Evolutionary conservation across 2,888 invertebrate species (phyloP), one percentile per base, ranked within the genome.

Genomic region (Caenorhabditis drosophilae): DNA sequence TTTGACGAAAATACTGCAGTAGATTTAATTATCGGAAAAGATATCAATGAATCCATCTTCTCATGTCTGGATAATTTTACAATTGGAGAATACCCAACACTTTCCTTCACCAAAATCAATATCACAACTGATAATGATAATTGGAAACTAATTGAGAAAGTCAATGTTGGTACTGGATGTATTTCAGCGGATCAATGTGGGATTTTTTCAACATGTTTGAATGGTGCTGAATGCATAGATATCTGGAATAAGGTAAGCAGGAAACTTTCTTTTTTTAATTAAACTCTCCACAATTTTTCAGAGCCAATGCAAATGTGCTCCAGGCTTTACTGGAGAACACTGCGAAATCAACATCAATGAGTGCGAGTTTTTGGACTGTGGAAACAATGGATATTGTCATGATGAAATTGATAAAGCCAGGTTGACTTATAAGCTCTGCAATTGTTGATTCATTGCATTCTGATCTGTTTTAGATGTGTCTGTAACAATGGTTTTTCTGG

Each of bases 341-440:
- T 81, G 81, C 44, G 68, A 75, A 38, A 54, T 47, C n/a, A 72
- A 73, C 23, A 54, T 74, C 42, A 75, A 81, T 34, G 63, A 72
- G 15, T 81, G 80, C 50, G 45, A 61, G 7, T 58, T 40, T 20
- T 31, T 58, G 42, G 51, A 64, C 20, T 64, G 64, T 20, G 64
- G 64, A 16, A 58, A 58, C 7, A 26, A 70, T 51, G 76, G 76
- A 22, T 50, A 70, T 34, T 76, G 76, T 35, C 15, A 70, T 4
- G 76, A 76, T 55, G 60, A 58, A 38, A 61, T 70, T 7, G 56
- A 69, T 27, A 57, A 64, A 7, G 61, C 68, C 11, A 54, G 63
- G 71, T 71, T n/a, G n/a, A n/a, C n/a, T n/a, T n/a, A n/a, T n/a
- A 34, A 40, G 55, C 36, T 4, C 22, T 12, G 25, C 41, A 36